A percentile compares a stretch with the other conserved stretches of the same genome.
phyloP scores from a whole-genome alignment of 2,888 invertebrate genomes.

The Nomada ferruginata region DNA sequence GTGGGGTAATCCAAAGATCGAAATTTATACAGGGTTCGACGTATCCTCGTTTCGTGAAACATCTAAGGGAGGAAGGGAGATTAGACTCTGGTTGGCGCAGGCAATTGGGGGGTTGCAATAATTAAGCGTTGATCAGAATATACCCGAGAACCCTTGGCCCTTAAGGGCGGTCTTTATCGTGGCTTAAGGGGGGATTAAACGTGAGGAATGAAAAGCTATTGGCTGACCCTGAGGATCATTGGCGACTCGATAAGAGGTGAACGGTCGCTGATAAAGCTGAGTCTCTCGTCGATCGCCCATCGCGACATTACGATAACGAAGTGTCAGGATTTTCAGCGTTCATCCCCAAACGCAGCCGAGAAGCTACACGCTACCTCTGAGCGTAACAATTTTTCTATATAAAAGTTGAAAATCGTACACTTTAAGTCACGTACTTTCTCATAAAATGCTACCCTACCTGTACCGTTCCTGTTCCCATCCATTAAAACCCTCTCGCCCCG shows the following conservation, averaged over 20 bases:
- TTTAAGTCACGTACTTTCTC: no score
- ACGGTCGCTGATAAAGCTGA: constrained; percentile 69
- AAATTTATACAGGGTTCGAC: not conserved
- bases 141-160: constrained; percentile 57
- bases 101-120: constrained; percentile 50
- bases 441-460: no score
- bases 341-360: not conserved
- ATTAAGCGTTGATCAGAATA: constrained; percentile 58
- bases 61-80: constrained; percentile 16
- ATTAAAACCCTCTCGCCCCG: no score
- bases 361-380: no score
- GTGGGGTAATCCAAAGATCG: not conserved
- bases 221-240: constrained; percentile 77
- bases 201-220: constrained; percentile 81
- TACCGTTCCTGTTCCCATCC: no score
- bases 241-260: constrained; percentile 77
- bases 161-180: constrained; percentile 72
- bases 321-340: constrained; percentile 2
- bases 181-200: constrained; percentile 78
- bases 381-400: not conserved
- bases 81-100: constrained; percentile 13
- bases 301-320: constrained; percentile 59
- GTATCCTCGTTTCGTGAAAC: not conserved
- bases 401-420: not conserved
- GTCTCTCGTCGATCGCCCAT: constrained; percentile 50